These are phyloP conservation scores for Ammodramus savannarum DNA, from an alignment of 2,113 vertebrate species.

Conservation along the genomic window DNA sequence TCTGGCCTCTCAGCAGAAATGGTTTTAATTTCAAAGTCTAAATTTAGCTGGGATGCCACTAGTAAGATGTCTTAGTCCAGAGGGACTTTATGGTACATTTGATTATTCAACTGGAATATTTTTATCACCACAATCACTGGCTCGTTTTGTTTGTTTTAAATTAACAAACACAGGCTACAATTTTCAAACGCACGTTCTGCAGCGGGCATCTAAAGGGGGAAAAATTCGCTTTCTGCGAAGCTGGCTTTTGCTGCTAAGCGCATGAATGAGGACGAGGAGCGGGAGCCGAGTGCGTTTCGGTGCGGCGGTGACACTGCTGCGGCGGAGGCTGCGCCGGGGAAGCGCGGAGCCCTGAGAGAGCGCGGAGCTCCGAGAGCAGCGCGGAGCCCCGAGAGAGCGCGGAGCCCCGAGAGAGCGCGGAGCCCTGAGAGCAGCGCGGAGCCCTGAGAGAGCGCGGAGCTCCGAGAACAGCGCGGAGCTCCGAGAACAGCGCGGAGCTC, in stretches of 20 bases:
- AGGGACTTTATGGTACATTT: not conserved
- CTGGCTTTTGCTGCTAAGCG: not conserved
- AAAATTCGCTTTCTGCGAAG: not conserved
- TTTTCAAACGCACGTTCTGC: not conserved
- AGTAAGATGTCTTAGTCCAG: not conserved
- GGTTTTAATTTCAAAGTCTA: slow-evolving; percentile 24
- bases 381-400: not conserved
- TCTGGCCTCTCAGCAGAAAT: not conserved
- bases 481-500: no score
- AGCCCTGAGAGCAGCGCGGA: not conserved
- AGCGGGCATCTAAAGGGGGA: not conserved
- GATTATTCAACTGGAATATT: slow-evolving; percentile 2
- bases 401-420: not conserved
- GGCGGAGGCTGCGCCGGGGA: not conserved
- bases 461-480: not conserved
- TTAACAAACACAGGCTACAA: not conserved
- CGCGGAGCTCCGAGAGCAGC: not conserved
- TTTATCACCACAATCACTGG: not conserved
- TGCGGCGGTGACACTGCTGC: not conserved
- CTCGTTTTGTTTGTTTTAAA: not conserved
- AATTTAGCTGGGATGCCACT: slow-evolving; percentile 36
- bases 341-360: no score
- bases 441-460: not conserved
- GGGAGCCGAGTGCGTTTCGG: not conserved
- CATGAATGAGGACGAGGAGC: not conserved